A percentile compares a stretch with the other conserved stretches of the same genome.
phyloP scores from a whole-genome alignment of 2,113 vertebrate genomes.

The Oreocharis arfaki region DNA sequence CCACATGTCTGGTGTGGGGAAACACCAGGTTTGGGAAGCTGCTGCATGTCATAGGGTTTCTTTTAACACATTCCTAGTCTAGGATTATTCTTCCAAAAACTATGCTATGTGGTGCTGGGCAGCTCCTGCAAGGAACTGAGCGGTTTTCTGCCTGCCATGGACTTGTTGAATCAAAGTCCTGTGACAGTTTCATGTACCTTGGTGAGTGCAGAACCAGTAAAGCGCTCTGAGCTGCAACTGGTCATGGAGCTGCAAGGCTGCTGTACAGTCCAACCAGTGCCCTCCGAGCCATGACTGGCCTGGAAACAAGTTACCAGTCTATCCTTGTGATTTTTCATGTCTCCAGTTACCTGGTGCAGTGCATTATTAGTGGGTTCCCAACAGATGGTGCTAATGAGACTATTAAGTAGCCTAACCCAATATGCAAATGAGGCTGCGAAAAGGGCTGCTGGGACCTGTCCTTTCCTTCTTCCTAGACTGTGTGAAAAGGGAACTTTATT shows the following conservation, averaged over 20 bases:
- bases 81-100: background rate
- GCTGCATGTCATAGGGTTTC: background rate
- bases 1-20: background rate
- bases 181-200: fast-evolving
- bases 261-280: background rate
- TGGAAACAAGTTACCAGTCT: background rate
- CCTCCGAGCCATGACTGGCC: background rate
- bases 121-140: background rate
- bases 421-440: constrained; percentile 16
- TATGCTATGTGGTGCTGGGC: background rate
- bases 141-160: background rate
- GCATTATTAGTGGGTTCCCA: constrained; percentile 42
- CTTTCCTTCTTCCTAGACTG: background rate
- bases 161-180: background rate
- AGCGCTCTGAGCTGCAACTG: background rate
- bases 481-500: background rate
- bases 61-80: background rate
- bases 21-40: background rate
- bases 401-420: constrained; percentile 32
- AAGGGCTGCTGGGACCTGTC: constrained; percentile 13
- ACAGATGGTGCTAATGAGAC: constrained; percentile 53
- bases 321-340: background rate
- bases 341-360: background rate
- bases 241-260: background rate
- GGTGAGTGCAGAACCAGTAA: background rate